A percentile compares a stretch with the other conserved stretches of the same genome.
These are phyloP conservation scores for Lepus europaeus DNA, from an alignment of 2,113 vertebrate species.

Conservation along the genomic window DNA sequence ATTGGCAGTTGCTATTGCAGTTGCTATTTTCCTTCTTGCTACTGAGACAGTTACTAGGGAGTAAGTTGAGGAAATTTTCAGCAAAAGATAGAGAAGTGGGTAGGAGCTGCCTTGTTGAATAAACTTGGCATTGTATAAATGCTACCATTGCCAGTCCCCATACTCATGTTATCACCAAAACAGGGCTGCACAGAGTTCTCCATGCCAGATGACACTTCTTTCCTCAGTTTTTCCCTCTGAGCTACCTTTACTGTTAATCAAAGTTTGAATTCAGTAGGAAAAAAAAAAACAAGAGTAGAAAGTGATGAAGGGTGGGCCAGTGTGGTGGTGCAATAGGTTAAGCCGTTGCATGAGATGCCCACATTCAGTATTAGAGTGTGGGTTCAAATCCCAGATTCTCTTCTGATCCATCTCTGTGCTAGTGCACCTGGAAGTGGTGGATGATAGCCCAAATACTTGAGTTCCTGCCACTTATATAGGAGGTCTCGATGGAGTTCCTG, in stretches of 20 bases:
- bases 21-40: neutral
- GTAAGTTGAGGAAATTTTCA: neutral
- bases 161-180: neutral
- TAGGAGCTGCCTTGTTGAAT: neutral
- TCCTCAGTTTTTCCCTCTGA: neutral
- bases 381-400: too few relatives aligned
- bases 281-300: neutral
- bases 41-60: neutral
- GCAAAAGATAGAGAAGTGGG: neutral
- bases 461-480: too few relatives aligned
- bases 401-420: too few relatives aligned
- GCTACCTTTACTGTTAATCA: neutral
- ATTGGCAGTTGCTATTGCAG: neutral
- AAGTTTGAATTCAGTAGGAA: constrained; percentile 26
- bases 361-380: too few relatives aligned
- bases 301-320: neutral
- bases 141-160: neutral
- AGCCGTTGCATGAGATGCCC: too few relatives aligned
- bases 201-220: neutral
- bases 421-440: too few relatives aligned
- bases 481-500: too few relatives aligned
- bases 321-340: too few relatives aligned
- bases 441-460: too few relatives aligned
- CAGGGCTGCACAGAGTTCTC: neutral
- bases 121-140: neutral